A percentile compares a stretch with the other conserved stretches of the same genome.
Evolutionary conservation across 2,797 vertebrate genomes (phyloP).

Genomic region (Tangara arthus): DNA sequence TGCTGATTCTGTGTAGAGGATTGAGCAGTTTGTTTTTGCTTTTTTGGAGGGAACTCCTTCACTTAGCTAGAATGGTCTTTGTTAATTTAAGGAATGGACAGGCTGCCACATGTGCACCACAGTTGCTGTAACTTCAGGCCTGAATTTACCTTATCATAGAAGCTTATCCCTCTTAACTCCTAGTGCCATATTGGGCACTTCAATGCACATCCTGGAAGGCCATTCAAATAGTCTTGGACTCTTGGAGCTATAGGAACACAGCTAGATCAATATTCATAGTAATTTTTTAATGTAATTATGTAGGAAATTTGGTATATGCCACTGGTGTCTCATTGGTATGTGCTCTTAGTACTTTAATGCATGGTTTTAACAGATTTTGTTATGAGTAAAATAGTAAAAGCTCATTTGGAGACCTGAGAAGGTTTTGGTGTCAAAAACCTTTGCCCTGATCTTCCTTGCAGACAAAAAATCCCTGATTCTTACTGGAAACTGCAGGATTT

Average conservation of each 20-base stretch:
- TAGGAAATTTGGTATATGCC: neutral
- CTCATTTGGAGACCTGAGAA: neutral
- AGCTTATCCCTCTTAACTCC: neutral
- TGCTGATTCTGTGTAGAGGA: neutral
- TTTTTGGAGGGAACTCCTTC: neutral
- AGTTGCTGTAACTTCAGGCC: neutral
- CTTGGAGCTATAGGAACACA: neutral
- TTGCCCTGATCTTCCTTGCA: neutral
- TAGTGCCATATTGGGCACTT: neutral
- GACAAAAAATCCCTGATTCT: neutral
- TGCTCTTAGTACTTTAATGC: neutral
- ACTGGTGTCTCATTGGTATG: neutral
- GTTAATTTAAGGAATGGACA: neutral
- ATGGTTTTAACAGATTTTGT: neutral
- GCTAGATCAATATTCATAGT: neutral
- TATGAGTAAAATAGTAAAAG: neutral
- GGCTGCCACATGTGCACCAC: neutral
- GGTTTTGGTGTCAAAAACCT: neutral
- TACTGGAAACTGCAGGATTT: neutral
- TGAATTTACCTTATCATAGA: neutral
- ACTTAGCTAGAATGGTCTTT: neutral
- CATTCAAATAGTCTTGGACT: neutral
- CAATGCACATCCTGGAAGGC: neutral
- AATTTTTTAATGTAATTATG: neutral
- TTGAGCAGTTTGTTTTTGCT: neutral